phyloP scores from a whole-genome alignment of 2,797 vertebrate species.

The Pampus argenteus region DNA sequence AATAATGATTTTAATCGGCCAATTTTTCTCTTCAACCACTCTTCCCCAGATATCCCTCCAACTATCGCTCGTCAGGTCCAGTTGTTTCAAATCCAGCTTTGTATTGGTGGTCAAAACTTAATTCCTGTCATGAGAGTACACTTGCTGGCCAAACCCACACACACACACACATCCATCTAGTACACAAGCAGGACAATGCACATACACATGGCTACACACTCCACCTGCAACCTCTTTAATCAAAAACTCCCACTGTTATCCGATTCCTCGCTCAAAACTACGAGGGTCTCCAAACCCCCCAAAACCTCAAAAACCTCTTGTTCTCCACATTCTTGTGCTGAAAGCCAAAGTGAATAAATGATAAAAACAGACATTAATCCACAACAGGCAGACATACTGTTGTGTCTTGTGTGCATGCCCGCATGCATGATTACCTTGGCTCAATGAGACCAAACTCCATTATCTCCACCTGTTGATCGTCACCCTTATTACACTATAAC shows the following conservation, averaged over 20 bases:
- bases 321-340: constrained; percentile 18
- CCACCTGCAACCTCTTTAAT: constrained; percentile 66
- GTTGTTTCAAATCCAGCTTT: constrained; percentile 46
- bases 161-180: constrained; percentile 25
- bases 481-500: constrained; percentile 50
- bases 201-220: constrained; percentile 17
- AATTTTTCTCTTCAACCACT: constrained; percentile 29
- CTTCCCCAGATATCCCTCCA: constrained; percentile 34
- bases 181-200: constrained; percentile 20
- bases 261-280: constrained; percentile 30
- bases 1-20: constrained; percentile 39
- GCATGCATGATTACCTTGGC: constrained; percentile 44
- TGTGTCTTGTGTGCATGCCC: constrained; percentile 17
- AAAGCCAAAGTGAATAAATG: constrained; percentile 14
- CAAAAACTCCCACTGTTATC: constrained; percentile 37
- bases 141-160: constrained; percentile 36
- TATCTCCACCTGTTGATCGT: constrained; percentile 60
- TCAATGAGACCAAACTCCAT: constrained; percentile 21
- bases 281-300: constrained; percentile 16
- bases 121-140: constrained; percentile 56
- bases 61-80: constrained; percentile 35
- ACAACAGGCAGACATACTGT: constrained; percentile 9
- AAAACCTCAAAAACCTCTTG: constrained; percentile 23
- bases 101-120: constrained; percentile 65
- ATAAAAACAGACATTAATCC: constrained; percentile 35